These are phyloP conservation scores for Xiphias gladius DNA, from an alignment of 2,113 vertebrate genomes.

Conservation along the genomic window DNA sequence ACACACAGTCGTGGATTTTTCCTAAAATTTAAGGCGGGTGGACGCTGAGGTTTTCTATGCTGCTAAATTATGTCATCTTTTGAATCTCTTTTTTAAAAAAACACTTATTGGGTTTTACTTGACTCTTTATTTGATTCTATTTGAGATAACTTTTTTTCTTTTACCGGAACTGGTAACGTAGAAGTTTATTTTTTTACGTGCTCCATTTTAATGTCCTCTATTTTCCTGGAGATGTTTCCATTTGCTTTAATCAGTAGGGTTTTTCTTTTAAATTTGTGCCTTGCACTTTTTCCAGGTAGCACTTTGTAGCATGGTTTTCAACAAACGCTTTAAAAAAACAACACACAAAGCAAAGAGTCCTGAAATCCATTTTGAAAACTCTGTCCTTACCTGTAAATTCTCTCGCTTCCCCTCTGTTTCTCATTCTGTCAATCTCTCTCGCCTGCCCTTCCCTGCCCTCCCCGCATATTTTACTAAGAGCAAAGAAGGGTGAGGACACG, in stretches of 20 bases:
- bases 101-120: background rate
- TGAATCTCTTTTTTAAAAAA: background rate
- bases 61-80: too few species aligned
- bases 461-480: conserved; percentile 9
- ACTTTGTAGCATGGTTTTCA: background rate
- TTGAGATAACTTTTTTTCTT: background rate
- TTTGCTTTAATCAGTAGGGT: background rate
- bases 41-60: too few species aligned
- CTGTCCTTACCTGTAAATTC: background rate
- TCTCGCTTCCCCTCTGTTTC: background rate
- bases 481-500: conserved; percentile 1
- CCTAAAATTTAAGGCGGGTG: too few species aligned
- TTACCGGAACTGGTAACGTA: background rate
- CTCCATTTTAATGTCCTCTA: background rate
- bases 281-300: background rate
- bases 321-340: background rate
- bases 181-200: too few species aligned
- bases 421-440: background rate
- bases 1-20: too few species aligned
- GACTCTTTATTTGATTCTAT: background rate
- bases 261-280: background rate
- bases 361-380: background rate
- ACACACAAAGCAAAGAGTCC: background rate
- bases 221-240: background rate
- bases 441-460: too few species aligned